These are phyloP conservation scores for Mamestra configurata DNA, from an alignment of 1,140 invertebrate genomes.

Conservation along the genomic window DNA sequence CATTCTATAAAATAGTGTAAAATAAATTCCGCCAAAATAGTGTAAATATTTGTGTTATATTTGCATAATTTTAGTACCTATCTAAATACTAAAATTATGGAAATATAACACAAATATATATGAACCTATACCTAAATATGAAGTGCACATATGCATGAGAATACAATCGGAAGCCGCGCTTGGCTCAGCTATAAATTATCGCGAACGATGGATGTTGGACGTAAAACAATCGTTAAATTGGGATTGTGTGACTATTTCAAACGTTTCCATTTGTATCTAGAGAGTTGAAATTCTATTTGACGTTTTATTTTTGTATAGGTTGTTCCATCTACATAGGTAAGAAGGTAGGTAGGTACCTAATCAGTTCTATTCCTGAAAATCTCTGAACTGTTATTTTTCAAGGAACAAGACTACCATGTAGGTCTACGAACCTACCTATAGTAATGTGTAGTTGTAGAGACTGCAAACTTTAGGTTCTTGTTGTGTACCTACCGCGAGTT, in stretches of 20 bases:
- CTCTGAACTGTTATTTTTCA: too few relatives aligned
- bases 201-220: slow-evolving; percentile 68
- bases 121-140: too few relatives aligned
- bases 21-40: neutral
- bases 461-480: too few relatives aligned
- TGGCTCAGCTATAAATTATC: slow-evolving; percentile 78
- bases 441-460: too few relatives aligned
- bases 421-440: too few relatives aligned
- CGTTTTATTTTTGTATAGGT: slow-evolving; percentile 3
- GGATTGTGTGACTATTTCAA: slow-evolving; percentile 75
- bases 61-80: too few relatives aligned
- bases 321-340: too few relatives aligned
- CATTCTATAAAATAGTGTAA: slow-evolving; percentile 24
- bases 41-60: too few relatives aligned
- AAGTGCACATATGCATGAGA: slow-evolving; percentile 14
- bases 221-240: slow-evolving; percentile 83
- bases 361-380: too few relatives aligned
- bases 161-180: slow-evolving; percentile 70
- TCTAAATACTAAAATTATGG: slow-evolving; percentile 32
- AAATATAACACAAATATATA: slow-evolving; percentile 30
- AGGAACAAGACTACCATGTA: too few relatives aligned
- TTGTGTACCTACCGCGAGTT: too few relatives aligned
- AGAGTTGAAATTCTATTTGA: neutral
- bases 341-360: too few relatives aligned
- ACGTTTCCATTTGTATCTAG: slow-evolving; percentile 41